Conservation (phyloP, 2,888 invertebrate species). For the Glyphotaelius pellucidus region DNA sequence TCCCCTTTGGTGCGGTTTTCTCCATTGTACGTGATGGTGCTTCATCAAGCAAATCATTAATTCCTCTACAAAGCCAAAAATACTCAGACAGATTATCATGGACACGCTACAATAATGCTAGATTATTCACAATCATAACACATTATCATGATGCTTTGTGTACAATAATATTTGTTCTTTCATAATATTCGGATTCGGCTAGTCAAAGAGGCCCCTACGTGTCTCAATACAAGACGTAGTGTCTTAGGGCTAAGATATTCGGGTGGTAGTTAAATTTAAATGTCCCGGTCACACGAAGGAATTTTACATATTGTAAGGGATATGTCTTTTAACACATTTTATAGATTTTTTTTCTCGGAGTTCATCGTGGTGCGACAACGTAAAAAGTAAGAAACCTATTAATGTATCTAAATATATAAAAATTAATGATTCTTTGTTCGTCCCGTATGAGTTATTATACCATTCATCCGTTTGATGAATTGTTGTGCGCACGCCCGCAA, state of each 20-base stretch:
- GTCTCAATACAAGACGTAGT: conserved; percentile 36
- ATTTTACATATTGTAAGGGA: conserved; percentile 17
- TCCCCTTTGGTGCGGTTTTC: conserved; percentile 20
- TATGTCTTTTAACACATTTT: conserved; percentile 22
- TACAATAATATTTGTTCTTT: conserved; percentile 43
- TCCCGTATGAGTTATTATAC: too few species aligned
- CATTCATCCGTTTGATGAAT: too few species aligned
- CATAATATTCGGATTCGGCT: conserved; percentile 6
- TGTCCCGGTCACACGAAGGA: conserved; percentile 10
- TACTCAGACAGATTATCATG: conserved; percentile 54
- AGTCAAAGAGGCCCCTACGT: conserved; percentile 40
- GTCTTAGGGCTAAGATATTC: conserved; percentile 51
- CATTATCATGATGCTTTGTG: conserved; percentile 50
- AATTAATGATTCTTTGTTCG: too few species aligned
- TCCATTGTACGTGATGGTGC: neutral
- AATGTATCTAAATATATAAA: too few species aligned
- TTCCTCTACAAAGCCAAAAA: conserved; percentile 13
- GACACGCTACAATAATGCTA: neutral
- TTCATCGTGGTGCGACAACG: neutral
- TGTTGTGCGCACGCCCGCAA: too few species aligned
- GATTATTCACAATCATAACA: conserved; percentile 41
- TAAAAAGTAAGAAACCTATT: neutral
- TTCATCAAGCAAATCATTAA: conserved; percentile 52
- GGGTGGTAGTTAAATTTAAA: conserved; percentile 13
- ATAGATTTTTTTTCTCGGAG: neutral